Evolutionary conservation across 2,888 invertebrate species (phyloP), one percentile per base, ranked within the genome.

Genomic region (Drosophila diplacantha): DNA sequence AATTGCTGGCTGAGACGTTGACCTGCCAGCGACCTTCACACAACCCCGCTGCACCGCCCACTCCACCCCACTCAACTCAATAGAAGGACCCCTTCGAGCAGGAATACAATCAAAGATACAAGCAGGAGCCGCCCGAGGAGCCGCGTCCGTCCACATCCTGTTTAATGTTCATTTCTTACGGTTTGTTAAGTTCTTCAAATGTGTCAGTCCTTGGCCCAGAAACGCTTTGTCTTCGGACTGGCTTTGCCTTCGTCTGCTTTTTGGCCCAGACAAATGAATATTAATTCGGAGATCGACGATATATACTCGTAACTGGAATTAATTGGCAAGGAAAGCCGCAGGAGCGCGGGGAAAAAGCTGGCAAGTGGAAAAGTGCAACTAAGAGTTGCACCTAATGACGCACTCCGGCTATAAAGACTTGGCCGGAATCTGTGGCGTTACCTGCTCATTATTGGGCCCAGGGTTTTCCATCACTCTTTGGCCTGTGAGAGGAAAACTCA

Each of bases 131-230:
- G 52, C 52, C 44, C 50, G 49, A 35, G 34, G 34, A 35, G 37
- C 29, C 34, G 24, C 2, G 18, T 39, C 32, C 63, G 24, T 62
- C 65, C 64, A 64, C 74, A 75, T 74, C 68, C 75, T 69, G 78
- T 74, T 81, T 74, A 75, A 72, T 78, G 78, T 75, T 71, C 71
- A 74, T 74, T 75, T 72, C 75, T 77, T 74, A 81, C 77, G 81
- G 81, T 78, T 81, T 78, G 78, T 81, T 78, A 74, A 78, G 61
- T 75, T 69, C 75, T 73, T 75, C 74, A 74, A 61, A 77, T 77
- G 72, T 72, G 71, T 68, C 71, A 68, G 68, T 69, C 37, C 38
- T 22, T 57, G 58, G 20, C 38, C 50, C 29, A 55, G 50, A 61
- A 61, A 47, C 53, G 46, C 34, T 67, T 46, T 49, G 38, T 56